Percentiles rank a stretch among this genome's conserved stretches.
Evolutionary conservation across 1,140 invertebrate species (phyloP).

Genomic region (Euglossa dilemma): DNA sequence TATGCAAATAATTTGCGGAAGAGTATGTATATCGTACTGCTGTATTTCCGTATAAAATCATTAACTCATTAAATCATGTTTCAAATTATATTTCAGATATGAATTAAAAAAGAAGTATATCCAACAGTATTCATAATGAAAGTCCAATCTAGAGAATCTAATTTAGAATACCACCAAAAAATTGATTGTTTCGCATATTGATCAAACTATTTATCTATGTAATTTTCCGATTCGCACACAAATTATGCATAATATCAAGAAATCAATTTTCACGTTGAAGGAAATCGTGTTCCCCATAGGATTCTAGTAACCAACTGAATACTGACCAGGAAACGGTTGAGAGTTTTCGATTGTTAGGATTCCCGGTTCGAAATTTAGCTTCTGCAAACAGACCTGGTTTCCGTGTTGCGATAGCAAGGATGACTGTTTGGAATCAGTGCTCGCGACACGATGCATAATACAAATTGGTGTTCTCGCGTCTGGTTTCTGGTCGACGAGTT

Average conservation of each 20-base stretch:
- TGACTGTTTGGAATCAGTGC: slow-evolving; percentile 1
- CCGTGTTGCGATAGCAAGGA: neutral
- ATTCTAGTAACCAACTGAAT: slow-evolving; percentile 2
- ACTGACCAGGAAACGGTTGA: neutral
- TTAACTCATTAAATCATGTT: neutral
- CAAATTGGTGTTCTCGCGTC: slow-evolving; percentile 52
- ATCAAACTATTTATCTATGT: neutral
- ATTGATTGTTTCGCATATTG: neutral
- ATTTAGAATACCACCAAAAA: neutral
- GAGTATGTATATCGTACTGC: neutral
- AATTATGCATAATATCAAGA: neutral
- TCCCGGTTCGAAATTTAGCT: slow-evolving; percentile 15
- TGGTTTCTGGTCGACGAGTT: slow-evolving; percentile 42
- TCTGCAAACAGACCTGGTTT: slow-evolving; percentile 26
- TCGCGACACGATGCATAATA: slow-evolving; percentile 47
- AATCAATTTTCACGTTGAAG: neutral
- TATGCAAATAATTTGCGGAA: neutral
- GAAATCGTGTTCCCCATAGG: neutral
- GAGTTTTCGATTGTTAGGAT: slow-evolving; percentile 21
- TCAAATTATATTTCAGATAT: too few species aligned
- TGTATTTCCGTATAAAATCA: neutral
- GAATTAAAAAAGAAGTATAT: too few species aligned
- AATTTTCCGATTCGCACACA: neutral
- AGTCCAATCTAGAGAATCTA: too few species aligned
- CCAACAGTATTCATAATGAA: too few species aligned